A percentile compares a stretch with the other conserved stretches of the same genome.
These are phyloP conservation scores for Yponomeuta sedellus DNA, from an alignment of 2,888 invertebrate species.

Conservation along the genomic window DNA sequence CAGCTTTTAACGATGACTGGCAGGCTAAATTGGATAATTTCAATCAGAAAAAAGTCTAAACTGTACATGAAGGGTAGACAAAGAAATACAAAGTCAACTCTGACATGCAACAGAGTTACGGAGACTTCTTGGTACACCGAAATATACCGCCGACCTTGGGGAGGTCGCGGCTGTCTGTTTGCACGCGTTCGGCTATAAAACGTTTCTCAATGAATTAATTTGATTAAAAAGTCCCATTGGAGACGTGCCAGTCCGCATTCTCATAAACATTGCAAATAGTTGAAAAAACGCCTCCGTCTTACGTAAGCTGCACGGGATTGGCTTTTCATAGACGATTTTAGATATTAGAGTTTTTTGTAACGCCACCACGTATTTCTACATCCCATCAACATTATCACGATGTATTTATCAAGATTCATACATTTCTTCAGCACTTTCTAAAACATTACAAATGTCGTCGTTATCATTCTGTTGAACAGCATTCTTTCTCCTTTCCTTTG, in stretches of 20 bases:
- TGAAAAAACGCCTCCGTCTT: constrained; percentile 57
- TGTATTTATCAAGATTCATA: background rate
- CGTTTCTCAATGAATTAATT: constrained; percentile 69
- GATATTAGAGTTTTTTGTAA: background rate
- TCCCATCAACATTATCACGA: too few species aligned
- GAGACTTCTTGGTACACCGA: constrained; percentile 21
- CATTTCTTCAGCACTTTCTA: background rate
- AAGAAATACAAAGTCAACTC: background rate
- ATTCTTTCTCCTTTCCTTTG: background rate
- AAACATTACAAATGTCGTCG: too few species aligned
- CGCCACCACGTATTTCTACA: background rate
- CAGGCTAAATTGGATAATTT: background rate
- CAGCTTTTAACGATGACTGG: background rate
- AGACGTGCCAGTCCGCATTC: constrained; percentile 56
- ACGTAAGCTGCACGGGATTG: constrained; percentile 38
- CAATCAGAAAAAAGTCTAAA: background rate
- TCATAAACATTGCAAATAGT: constrained; percentile 66
- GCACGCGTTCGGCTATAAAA: constrained; percentile 58
- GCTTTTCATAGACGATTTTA: background rate
- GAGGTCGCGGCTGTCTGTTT: constrained; percentile 61
- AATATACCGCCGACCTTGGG: constrained; percentile 52
- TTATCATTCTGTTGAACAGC: too few species aligned
- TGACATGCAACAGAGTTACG: constrained; percentile 2
- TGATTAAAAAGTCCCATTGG: constrained; percentile 71
- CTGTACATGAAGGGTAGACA: background rate